Percentiles rank a stretch among this genome's conserved stretches.
phyloP scores from a whole-genome alignment of 1,140 invertebrate genomes.

The Orius laevigatus region DNA sequence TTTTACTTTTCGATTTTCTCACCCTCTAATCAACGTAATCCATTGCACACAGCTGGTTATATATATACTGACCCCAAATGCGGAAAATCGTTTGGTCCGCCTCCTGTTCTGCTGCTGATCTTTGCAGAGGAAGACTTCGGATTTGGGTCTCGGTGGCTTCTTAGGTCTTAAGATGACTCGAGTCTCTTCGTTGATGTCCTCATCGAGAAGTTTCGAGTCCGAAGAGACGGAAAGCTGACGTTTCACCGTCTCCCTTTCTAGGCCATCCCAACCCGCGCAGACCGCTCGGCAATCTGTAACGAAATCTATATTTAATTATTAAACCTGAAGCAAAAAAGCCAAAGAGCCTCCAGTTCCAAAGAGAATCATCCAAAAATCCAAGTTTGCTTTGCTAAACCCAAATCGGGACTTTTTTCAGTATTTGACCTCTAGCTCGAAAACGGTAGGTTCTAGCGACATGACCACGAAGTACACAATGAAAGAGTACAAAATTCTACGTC shows the following conservation, averaged over 20 bases:
- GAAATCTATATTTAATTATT: not conserved
- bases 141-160: conserved; percentile 75
- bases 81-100: conserved; percentile 74
- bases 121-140: conserved; percentile 64
- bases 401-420: too few relatives aligned
- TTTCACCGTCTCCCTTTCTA: conserved; percentile 54
- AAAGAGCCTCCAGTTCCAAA: too few relatives aligned
- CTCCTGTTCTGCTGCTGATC: conserved; percentile 31
- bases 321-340: not conserved
- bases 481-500: too few relatives aligned
- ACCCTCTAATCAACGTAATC: too few relatives aligned
- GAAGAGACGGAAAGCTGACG: conserved; percentile 77
- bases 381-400: too few relatives aligned
- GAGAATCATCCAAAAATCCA: too few relatives aligned
- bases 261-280: conserved; percentile 46
- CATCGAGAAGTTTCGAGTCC: conserved; percentile 75
- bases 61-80: conserved; percentile 71
- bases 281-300: conserved; percentile 12
- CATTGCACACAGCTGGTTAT: too few relatives aligned
- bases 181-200: conserved; percentile 65
- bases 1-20: too few relatives aligned
- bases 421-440: too few relatives aligned
- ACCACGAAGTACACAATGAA: too few relatives aligned
- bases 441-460: too few relatives aligned
- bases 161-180: conserved; percentile 72